Conservation (phyloP, 2,113 vertebrate species). For the Grantiella picta region DNA sequence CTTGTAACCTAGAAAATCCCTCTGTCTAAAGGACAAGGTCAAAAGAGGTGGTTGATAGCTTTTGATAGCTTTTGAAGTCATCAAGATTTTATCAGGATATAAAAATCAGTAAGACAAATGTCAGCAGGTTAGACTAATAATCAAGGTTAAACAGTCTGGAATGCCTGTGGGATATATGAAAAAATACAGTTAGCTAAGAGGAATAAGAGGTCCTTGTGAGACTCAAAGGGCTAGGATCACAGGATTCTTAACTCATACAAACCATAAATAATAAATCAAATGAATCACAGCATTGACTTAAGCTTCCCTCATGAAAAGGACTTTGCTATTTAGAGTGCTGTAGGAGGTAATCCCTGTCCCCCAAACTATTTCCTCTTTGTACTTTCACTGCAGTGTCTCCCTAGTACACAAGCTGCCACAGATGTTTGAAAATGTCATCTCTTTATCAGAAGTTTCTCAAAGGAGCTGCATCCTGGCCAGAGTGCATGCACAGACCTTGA, state of each 20-base stretch:
- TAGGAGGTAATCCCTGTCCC: neutral
- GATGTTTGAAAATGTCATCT: neutral
- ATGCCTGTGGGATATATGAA: constrained; percentile 12
- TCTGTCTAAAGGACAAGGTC: neutral
- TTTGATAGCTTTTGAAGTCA: too few species aligned
- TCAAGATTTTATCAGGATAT: neutral
- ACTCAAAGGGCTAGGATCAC: neutral
- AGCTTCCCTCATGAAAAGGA: neutral
- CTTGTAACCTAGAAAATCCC: neutral
- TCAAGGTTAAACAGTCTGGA: constrained; percentile 3
- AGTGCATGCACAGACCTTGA: neutral
- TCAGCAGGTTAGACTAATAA: neutral
- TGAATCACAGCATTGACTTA: neutral
- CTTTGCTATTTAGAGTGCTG: neutral
- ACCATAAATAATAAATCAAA: constrained; percentile 38
- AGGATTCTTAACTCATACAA: constrained; percentile 10
- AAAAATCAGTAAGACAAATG: neutral
- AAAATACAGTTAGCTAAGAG: neutral
- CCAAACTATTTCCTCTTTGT: neutral
- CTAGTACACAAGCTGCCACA: neutral
- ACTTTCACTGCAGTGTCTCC: neutral
- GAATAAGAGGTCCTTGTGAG: neutral
- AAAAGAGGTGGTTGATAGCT: neutral
- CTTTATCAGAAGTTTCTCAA: neutral
- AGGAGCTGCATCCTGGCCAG: neutral